phyloP scores from a whole-genome alignment of 1,140 invertebrate genomes.

The Pararge aegeria region DNA sequence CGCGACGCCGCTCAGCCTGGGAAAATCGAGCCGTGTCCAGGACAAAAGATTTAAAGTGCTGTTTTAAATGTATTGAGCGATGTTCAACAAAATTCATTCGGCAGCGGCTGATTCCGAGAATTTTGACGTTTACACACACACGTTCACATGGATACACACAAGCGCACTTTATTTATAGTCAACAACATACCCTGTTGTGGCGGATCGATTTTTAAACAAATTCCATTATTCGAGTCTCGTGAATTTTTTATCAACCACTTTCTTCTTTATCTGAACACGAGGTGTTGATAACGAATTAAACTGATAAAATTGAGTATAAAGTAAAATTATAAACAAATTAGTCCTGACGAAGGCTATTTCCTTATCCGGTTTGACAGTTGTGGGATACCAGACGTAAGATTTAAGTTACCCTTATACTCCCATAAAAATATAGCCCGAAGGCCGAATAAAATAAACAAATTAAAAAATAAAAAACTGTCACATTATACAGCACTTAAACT shows the following conservation, averaged over 20 bases:
- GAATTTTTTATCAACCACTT: background rate
- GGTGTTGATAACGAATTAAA: background rate
- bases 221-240: slow-evolving; percentile 3
- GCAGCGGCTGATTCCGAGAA: slow-evolving; percentile 49
- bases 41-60: slow-evolving; percentile 19
- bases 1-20: slow-evolving; percentile 1
- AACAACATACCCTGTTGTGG: slow-evolving; percentile 36
- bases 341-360: slow-evolving; percentile 10
- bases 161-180: slow-evolving; percentile 47
- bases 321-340: background rate
- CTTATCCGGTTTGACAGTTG: slow-evolving; percentile 17
- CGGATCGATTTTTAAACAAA: slow-evolving; percentile 1
- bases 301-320: background rate
- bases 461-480: no score
- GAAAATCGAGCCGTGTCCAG: slow-evolving; percentile 15
- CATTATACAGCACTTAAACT: no score
- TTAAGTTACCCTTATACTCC: background rate
- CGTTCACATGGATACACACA: slow-evolving; percentile 34
- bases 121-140: slow-evolving; percentile 49
- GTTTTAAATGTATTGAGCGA: slow-evolving; percentile 40
- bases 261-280: background rate
- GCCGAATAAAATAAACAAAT: no score
- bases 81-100: slow-evolving; percentile 33
- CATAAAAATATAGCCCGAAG: no score
- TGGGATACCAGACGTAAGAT: background rate